phyloP scores from a whole-genome alignment of 2,113 vertebrate genomes.

The Mus pahari region DNA sequence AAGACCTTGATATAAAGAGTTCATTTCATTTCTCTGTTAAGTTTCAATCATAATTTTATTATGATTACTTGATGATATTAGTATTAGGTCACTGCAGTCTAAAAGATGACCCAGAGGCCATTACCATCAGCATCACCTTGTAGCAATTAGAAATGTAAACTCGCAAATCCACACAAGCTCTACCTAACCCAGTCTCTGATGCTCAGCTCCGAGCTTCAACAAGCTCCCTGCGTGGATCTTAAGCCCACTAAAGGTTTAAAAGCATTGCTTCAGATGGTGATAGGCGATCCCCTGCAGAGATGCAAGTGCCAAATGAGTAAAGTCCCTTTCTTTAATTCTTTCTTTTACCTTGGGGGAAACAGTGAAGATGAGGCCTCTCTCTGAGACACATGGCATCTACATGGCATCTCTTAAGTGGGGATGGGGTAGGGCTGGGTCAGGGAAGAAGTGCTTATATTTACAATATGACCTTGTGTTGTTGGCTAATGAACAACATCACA shows the following conservation, averaged over 20 bases:
- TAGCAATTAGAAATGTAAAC: neutral
- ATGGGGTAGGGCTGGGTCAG: neutral
- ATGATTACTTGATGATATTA: neutral
- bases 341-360: neutral
- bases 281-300: neutral
- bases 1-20: neutral
- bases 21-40: neutral
- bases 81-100: neutral
- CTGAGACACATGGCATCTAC: too few species aligned
- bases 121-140: neutral
- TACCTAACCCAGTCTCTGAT: neutral
- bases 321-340: neutral
- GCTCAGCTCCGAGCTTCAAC: neutral
- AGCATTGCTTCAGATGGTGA: neutral
- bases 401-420: neutral
- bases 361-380: neutral
- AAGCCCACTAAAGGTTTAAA: neutral
- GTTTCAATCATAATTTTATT: neutral
- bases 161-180: neutral
- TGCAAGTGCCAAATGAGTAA: neutral
- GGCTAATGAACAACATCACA: neutral
- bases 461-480: fast-evolving
- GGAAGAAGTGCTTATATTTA: neutral
- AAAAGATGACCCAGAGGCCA: neutral
- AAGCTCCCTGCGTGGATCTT: neutral